These are phyloP conservation scores for Protomyctophum bolini DNA, from an alignment of 2,113 vertebrate species.

Conservation along the genomic window DNA sequence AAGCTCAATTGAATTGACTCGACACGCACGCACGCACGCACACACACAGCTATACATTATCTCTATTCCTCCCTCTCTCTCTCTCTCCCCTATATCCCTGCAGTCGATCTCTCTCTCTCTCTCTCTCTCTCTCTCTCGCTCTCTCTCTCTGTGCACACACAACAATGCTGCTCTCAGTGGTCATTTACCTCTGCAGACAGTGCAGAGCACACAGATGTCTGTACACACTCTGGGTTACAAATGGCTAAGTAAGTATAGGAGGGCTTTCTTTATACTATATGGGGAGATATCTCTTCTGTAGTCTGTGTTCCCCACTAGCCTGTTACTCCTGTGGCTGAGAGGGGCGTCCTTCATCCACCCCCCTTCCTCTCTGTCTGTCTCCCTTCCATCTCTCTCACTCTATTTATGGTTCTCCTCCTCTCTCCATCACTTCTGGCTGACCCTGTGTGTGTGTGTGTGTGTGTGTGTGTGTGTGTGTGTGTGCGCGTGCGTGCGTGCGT, in stretches of 20 bases:
- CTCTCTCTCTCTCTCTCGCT: constrained; percentile 40
- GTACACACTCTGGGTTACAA: background rate
- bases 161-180: constrained; percentile 66
- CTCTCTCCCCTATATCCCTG: constrained; percentile 60
- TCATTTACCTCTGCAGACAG: background rate
- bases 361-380: background rate
- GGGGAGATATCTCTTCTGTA: background rate
- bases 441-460: background rate
- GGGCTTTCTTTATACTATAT: too few relatives aligned
- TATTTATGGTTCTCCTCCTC: background rate
- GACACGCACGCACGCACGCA: too few relatives aligned
- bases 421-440: background rate
- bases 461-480: too few relatives aligned
- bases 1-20: too few relatives aligned
- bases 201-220: too few relatives aligned
- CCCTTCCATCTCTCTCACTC: background rate
- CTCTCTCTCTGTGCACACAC: constrained; percentile 66
- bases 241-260: too few relatives aligned
- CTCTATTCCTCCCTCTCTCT: constrained; percentile 68
- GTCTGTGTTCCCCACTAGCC: background rate
- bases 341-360: background rate
- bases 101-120: constrained; percentile 9
- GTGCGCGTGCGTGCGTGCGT: too few relatives aligned
- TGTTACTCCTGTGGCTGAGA: too few relatives aligned
- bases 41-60: too few relatives aligned